Percentiles rank a stretch among this genome's conserved stretches.
These are phyloP conservation scores for Sthenelais limicola DNA, from an alignment of 2,888 invertebrate genomes.

Conservation along the genomic window DNA sequence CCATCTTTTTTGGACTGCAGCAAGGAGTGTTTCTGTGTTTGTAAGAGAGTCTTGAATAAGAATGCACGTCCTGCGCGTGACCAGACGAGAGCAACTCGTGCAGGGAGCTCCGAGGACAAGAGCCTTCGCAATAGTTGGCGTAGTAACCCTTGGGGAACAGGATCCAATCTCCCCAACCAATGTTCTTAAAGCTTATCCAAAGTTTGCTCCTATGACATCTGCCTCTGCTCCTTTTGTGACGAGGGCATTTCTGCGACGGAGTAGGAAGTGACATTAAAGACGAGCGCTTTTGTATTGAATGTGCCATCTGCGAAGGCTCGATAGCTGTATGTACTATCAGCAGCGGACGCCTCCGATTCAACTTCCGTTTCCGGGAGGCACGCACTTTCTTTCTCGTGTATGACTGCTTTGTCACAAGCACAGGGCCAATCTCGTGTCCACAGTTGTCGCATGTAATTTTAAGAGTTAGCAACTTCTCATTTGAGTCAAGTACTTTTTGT, in stretches of 20 bases:
- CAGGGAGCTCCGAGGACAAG: conserved; percentile 82
- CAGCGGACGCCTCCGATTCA: conserved; percentile 39
- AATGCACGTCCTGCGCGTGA: not conserved
- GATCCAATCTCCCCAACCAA: conserved; percentile 97
- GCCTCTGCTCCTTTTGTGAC: not conserved
- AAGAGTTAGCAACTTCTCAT: not conserved
- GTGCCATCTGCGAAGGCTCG: not conserved
- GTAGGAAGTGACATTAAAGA: not conserved
- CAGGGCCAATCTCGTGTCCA: conserved; percentile 27
- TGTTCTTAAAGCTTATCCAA: conserved; percentile 91
- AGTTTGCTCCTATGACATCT: conserved; percentile 91
- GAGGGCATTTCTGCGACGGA: not conserved
- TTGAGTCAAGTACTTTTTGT: conserved; percentile 8
- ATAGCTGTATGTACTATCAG: conserved; percentile 33
- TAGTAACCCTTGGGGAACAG: conserved; percentile 91
- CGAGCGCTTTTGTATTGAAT: conserved; percentile 6
- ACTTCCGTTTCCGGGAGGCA: not conserved
- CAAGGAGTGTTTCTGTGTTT: conserved; percentile 81
- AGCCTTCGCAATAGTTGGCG: conserved; percentile 94
- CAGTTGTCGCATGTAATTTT: conserved; percentile 39
- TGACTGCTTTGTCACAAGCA: not conserved
- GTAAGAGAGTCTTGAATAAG: conserved; percentile 8
- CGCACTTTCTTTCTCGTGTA: conserved; percentile 22
- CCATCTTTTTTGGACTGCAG: conserved; percentile 93
- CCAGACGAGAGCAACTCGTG: conserved; percentile 73